Evolutionary conservation across 2,797 vertebrate genomes (phyloP).

Genomic region (Gastrophryne carolinensis): DNA sequence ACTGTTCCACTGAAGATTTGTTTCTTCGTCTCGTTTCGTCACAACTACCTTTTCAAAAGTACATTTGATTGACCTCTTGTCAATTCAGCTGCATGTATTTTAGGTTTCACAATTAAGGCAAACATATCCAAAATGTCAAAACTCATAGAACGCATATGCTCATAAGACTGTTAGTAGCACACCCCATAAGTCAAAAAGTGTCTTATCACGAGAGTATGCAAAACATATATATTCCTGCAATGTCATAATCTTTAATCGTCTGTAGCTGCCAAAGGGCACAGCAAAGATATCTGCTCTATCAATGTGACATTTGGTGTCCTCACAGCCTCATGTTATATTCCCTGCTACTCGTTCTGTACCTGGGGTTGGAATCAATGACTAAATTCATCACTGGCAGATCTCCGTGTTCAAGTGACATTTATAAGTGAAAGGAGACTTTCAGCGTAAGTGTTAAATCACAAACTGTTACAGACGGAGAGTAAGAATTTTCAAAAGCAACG

Average conservation of each 20-base stretch:
- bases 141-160: neutral
- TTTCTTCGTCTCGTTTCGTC: no score
- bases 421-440: constrained; percentile 5
- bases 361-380: neutral
- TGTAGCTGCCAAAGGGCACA: constrained; percentile 53
- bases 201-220: constrained; percentile 51
- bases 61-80: no score
- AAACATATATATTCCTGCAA: constrained; percentile 53
- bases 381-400: constrained; percentile 18
- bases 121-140: neutral
- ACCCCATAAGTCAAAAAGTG: constrained; percentile 60
- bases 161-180: neutral
- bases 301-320: constrained; percentile 54
- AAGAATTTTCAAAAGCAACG: no score
- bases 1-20: no score
- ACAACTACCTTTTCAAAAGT: no score
- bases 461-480: neutral
- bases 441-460: neutral
- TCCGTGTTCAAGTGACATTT: constrained; percentile 13
- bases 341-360: constrained; percentile 48
- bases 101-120: neutral
- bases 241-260: constrained; percentile 59
- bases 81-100: neutral
- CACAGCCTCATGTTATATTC: constrained; percentile 51
- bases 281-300: constrained; percentile 56